A percentile compares a stretch with the other conserved stretches of the same genome.
Evolutionary conservation across 2,888 invertebrate genomes (phyloP).

Genomic region (Dorcus parallelipipedus): DNA sequence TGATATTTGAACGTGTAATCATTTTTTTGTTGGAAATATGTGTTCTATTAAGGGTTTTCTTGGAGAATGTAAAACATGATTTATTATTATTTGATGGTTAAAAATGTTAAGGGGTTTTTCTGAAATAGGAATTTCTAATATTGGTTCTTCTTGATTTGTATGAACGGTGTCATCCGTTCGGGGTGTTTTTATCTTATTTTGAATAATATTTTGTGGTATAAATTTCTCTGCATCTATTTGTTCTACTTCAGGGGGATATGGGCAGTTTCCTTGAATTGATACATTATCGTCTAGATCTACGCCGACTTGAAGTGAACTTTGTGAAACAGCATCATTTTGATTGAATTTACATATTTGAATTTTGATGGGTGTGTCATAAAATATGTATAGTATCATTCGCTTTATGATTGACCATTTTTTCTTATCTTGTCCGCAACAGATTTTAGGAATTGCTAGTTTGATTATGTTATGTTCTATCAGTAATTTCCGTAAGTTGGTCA

Average conservation of each 20-base stretch:
- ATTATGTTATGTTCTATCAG: too few relatives aligned
- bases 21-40: too few relatives aligned
- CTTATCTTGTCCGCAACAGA: too few relatives aligned
- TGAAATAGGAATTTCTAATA: background rate
- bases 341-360: background rate
- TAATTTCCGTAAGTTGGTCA: too few relatives aligned
- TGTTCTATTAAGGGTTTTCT: too few relatives aligned
- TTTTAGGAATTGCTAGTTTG: too few relatives aligned
- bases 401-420: too few relatives aligned
- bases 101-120: background rate
- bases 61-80: background rate
- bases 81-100: background rate
- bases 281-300: too few relatives aligned
- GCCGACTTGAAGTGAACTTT: too few relatives aligned
- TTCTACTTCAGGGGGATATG: background rate
- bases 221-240: background rate
- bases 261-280: too few relatives aligned
- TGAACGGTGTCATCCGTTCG: background rate
- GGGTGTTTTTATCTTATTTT: background rate
- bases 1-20: background rate
- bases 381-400: too few relatives aligned
- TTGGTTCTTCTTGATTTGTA: background rate
- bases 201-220: background rate
- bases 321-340: too few relatives aligned
- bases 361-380: background rate